phyloP scores from a whole-genome alignment of 2,797 vertebrate species.

The Myotis daubentonii region DNA sequence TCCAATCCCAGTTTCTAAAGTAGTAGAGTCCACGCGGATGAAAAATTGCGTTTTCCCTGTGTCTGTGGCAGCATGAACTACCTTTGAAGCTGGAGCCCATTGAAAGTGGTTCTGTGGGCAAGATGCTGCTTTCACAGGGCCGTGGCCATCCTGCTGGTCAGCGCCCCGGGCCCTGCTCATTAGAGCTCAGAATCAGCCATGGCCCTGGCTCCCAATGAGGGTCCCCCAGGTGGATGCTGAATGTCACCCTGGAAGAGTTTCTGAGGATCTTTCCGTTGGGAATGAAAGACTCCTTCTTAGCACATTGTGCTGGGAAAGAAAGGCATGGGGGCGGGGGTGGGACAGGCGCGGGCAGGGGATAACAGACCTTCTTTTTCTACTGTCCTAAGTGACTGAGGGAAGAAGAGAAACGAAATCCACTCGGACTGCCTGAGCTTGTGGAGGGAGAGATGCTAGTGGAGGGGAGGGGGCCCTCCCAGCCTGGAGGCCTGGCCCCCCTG shows the following conservation, averaged over 20 bases:
- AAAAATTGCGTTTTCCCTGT: background rate
- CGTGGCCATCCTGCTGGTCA: background rate
- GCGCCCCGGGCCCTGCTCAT: conserved; percentile 46
- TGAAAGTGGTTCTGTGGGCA: conserved; percentile 1
- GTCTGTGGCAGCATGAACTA: background rate
- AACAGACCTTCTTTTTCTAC: background rate
- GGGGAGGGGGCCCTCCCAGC: background rate
- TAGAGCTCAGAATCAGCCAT: conserved; percentile 39
- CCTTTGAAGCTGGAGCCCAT: conserved; percentile 18
- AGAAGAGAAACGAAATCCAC: background rate
- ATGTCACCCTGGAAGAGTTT: background rate
- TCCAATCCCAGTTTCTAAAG: conserved; percentile 20
- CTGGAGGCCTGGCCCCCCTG: background rate
- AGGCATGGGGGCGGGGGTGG: background rate
- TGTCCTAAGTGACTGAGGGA: background rate
- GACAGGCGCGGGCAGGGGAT: background rate
- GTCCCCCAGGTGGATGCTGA: background rate
- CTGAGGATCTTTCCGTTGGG: conserved; percentile 39
- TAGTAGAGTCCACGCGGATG: background rate
- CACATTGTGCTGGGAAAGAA: background rate
- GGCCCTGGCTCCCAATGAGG: conserved; percentile 39
- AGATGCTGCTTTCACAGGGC: background rate
- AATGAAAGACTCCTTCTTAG: conserved; percentile 7
- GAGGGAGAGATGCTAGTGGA: background rate
- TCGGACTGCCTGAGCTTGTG: background rate